Evolutionary conservation across 2,888 invertebrate genomes (phyloP), one percentile per base, ranked within the genome.

Genomic region (Yponomeuta malinellus): DNA sequence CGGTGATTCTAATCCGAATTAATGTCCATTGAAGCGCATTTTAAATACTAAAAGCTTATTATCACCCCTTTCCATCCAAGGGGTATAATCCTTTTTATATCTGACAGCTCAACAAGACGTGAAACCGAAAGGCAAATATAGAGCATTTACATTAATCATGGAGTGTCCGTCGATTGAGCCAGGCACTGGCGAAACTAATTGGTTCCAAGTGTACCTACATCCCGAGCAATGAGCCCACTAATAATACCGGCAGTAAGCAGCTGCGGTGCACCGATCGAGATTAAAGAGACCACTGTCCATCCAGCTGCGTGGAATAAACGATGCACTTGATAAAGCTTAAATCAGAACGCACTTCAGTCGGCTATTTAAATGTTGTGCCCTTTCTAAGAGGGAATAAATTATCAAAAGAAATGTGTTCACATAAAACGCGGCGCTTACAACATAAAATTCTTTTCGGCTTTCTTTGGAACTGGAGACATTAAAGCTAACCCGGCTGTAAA

Each of bases 171-270:
- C 52, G 52, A 15, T 59, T 15, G 52, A 59, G 52, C 15, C 52
- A 15, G 15, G 31, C 72, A 74, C 77, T 63, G 76, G 81, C 81
- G 79, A 79, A 81, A 82, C 83, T 87, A 89, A 90, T 89, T 86
- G 83, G 79, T 73, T 76, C 79, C 86, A 84, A 87, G 84, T 85
- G 87, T 78, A 78, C 75, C 77, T 75, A 73, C 73, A 65, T 68
- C 31, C 65, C 23, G 48, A 68, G 68, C 37, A 68, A 15, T 43
- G 68, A 68, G 68, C n/a, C n/a, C 68, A 65, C 37, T 43, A 48
- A 67, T 67, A 9, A 68, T n/a, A 48, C 68, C 37, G 68, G 48
- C 74, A 70, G 71, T 72, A 71, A 71, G 80, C 89, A 88, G 88
- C 89, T 90, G 90, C 85, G 81, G 76, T 77, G 76, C 78, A 85